Base-by-base conservation (phyloP, 2,888 invertebrate species). In the Stenodema calcarata region DNA sequence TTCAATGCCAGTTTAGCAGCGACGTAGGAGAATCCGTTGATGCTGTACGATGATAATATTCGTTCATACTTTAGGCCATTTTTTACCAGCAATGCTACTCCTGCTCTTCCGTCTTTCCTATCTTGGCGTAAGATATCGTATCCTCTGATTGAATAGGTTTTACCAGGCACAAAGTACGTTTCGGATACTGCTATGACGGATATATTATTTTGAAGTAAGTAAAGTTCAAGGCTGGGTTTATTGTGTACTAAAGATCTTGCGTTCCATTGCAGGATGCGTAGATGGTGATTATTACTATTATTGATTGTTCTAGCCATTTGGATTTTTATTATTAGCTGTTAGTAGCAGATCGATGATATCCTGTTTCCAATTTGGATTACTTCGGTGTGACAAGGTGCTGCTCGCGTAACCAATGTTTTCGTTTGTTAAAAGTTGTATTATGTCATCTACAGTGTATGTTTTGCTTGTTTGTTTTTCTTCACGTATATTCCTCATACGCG, bases 221-320 rank as follows among this genome's bases (percentile, higher is more conserved):
- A 14, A 82, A 62, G 35, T 28, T 82, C 82, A 0, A 82, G 35
- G 41, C 41, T 62, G 11, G 62, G 62, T 35, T 69, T 69, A 35
- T 81, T 81, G 30, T 47, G 50, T 11, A 82, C 30, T 18, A 62
- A 14, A 16, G 82, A 82, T 16, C 82, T 28, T 11, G 69, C 27
- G 35, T 82, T 82, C 69, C 82, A 82, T 62, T 82, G 82, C 16
- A 82, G 14, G 18, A 54, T 30, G 16, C 18, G 11, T 54, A 54
- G 1, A 16, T 27, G 1, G n/a, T n/a, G n/a, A n/a, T n/a, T n/a
- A 2, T 23, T 47, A 35, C n/a, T 62, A 12, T 12, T 18, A 16
- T 41, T 1, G 27, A 35, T 73, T 73, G 23, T 28, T 1, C n/a
- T 35, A 73, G 7, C n/a, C n/a, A n/a, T 73, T 7, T 73, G 16